phyloP scores from a whole-genome alignment of 1,140 invertebrate species.

The Adelges cooleyi region DNA sequence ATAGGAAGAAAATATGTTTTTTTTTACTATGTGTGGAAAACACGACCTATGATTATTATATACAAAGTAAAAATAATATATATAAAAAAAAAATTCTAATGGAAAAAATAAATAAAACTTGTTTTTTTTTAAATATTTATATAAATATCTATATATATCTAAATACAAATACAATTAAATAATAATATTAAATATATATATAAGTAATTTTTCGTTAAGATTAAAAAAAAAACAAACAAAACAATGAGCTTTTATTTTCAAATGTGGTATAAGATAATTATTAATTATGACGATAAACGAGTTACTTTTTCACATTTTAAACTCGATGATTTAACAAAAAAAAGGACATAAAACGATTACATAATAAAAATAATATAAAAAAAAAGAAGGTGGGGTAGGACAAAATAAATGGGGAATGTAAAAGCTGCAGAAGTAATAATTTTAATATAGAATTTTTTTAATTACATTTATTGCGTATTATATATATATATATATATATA shows the following conservation, averaged over 20 bases:
- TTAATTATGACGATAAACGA: too few relatives aligned
- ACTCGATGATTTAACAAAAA: slow-evolving; percentile 1
- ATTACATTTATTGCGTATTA: slow-evolving; percentile 13
- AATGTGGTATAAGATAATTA: too few relatives aligned
- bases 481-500: too few relatives aligned
- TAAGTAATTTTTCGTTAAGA: neutral
- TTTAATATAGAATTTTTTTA: neutral
- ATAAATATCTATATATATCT: too few relatives aligned
- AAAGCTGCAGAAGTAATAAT: slow-evolving; percentile 18
- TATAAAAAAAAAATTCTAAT: neutral
- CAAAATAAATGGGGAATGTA: slow-evolving; percentile 8
- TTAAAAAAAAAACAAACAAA: slow-evolving; percentile 26
- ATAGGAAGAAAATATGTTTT: slow-evolving; percentile 18
- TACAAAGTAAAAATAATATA: slow-evolving; percentile 20
- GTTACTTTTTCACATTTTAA: neutral
- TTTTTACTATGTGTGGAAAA: slow-evolving; percentile 1
- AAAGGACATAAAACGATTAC: neutral
- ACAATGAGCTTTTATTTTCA: slow-evolving; percentile 25
- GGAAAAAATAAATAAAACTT: slow-evolving; percentile 1
- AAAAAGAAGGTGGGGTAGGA: too few relatives aligned
- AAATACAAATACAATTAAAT: slow-evolving; percentile 6
- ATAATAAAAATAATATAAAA: too few relatives aligned
- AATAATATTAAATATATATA: neutral
- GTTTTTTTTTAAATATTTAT: too few relatives aligned
- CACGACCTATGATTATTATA: slow-evolving; percentile 9